Conservation (phyloP, 2,113 vertebrate species). For the Equus przewalskii region DNA sequence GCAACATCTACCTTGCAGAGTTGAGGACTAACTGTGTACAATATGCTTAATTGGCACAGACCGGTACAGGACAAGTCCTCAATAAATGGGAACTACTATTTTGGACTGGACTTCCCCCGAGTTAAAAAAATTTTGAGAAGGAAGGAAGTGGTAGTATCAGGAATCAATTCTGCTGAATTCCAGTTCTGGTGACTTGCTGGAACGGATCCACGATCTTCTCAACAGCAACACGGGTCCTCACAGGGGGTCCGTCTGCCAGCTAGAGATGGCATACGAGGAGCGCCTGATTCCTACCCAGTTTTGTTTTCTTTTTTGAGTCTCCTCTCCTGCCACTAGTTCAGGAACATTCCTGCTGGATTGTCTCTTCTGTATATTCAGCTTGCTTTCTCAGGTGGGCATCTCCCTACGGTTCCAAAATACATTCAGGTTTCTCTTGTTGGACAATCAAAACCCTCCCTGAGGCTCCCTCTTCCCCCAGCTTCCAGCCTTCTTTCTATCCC, state of each 20-base stretch:
- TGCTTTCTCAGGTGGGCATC: neutral
- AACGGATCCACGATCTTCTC: neutral
- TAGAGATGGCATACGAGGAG: fast-evolving
- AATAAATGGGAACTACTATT: neutral
- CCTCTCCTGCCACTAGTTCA: neutral
- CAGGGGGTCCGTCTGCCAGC: fast-evolving
- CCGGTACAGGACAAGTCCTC: neutral
- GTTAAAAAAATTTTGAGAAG: neutral
- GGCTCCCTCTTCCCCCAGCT: neutral
- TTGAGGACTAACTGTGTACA: neutral
- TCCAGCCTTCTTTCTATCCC: neutral
- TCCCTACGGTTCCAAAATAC: neutral
- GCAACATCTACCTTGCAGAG: no score
- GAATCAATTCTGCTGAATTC: neutral
- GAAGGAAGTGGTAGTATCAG: neutral
- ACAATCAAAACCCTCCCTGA: neutral
- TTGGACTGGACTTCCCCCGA: neutral
- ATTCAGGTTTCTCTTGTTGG: neutral
- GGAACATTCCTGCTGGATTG: neutral
- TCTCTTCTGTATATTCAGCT: neutral
- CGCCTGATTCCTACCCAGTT: neutral
- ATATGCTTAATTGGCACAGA: neutral
- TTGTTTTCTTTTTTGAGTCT: neutral
- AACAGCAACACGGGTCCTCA: neutral
- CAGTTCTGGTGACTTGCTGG: neutral